Evolutionary conservation across 2,113 vertebrate genomes (phyloP), one percentile per base, ranked within the genome.

Genomic region (Bubo blakistoni): DNA sequence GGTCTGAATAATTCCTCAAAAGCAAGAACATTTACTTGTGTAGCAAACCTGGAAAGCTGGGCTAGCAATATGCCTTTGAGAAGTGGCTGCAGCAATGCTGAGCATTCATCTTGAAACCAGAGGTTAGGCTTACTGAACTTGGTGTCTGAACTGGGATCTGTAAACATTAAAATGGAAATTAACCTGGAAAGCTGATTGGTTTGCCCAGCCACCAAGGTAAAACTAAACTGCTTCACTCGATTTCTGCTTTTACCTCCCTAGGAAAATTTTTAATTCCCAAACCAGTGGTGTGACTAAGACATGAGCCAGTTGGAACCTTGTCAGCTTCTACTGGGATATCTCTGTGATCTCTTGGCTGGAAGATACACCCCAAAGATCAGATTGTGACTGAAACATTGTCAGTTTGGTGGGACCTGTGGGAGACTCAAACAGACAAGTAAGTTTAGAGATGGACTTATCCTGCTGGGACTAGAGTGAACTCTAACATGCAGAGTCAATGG

Each of bases 1-100:
- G 79, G 54, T 67, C 34, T 86, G 42, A 66, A 90, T 92, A 88
- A 88, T 94, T 22, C 74, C 84, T 95, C 70, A 92, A 94, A 92
- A 92, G 57, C 62, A 96, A 80, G 81, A 91, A 66, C 26, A 18
- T 76, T 92, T 82, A 72, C 58, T 83, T 2, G 1, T 27, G 55
- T 49, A 89, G 42, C 63, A 92, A 85, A 91, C 58, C 70, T 97
- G 62, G 78, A 90, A 94, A 88, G 46, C 58, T 51, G 62, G 69
- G 21, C 77, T 77, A 79, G 40, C 21, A 84, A 54, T 65, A 62
- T 20, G n/a, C 13, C 21, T 84, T 80, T 73, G 47, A 93, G 59
- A 89, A 67, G 52, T 12, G 17, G 38, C 61, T 89, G 70, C 49
- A 91, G 51, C 42, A 55, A 10, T 30, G n/a, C 9, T 54, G 59